Evolutionary conservation across 37 sponge, comb jelly and placozoan genomes (phyloP).

Genomic region (Dysidea cf. avara): DNA sequence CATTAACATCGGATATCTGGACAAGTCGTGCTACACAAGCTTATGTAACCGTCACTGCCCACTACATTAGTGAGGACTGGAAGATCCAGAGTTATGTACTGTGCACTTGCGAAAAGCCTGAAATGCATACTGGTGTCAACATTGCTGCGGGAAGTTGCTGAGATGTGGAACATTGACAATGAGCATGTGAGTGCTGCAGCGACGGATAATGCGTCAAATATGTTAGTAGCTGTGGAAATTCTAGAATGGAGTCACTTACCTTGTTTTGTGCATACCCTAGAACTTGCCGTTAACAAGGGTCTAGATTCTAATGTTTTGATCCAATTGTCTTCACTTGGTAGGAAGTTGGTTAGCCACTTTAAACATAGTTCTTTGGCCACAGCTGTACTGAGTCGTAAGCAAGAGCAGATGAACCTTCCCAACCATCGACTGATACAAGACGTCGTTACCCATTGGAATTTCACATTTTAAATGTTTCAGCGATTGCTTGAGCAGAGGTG

Average conservation of each 20-base stretch:
- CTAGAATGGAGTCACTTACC: constrained; percentile 13
- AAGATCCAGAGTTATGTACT: no score
- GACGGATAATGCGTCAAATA: constrained; percentile 7
- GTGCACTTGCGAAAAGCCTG: no score
- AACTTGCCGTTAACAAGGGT: constrained; percentile 14
- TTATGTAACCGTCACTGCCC: no score
- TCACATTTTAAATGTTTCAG: constrained; percentile 18
- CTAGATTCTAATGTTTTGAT: background rate
- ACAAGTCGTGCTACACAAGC: no score
- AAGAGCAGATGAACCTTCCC: constrained; percentile 10
- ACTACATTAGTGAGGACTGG: no score
- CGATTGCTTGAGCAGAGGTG: constrained; percentile 4
- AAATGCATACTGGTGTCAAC: no score
- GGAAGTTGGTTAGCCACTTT: constrained; percentile 35
- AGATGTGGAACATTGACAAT: constrained; percentile 1
- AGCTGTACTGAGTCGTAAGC: constrained; percentile 13
- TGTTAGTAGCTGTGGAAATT: constrained; percentile 13
- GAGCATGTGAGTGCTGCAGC: background rate
- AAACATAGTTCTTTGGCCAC: constrained; percentile 27
- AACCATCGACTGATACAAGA: constrained; percentile 24
- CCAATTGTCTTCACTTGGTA: background rate
- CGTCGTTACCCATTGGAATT: constrained; percentile 30
- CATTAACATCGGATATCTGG: no score
- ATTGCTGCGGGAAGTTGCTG: constrained; percentile 3
- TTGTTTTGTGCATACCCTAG: constrained; percentile 6